Percentiles rank a stretch among this genome's conserved stretches.
phyloP scores from a whole-genome alignment of 2,888 invertebrate genomes.

The Pristionchus fissidentatus region DNA sequence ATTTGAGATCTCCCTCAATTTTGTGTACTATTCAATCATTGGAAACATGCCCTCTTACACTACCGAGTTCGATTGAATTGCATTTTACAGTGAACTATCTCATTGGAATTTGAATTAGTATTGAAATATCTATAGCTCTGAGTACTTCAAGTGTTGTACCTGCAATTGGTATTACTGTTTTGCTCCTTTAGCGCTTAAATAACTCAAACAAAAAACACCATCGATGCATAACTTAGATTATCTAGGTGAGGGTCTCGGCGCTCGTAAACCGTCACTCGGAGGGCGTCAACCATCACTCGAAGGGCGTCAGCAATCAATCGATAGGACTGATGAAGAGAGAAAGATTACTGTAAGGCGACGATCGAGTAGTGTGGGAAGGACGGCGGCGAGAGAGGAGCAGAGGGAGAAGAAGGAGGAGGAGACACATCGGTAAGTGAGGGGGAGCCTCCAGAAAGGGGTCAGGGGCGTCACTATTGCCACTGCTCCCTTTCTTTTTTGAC shows the following conservation, averaged over 20 bases:
- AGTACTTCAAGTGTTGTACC: too few species aligned
- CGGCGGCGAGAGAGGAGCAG: background rate
- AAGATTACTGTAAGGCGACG: conserved; percentile 17
- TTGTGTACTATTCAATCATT: background rate
- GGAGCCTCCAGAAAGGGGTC: too few species aligned
- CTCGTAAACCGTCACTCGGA: too few species aligned
- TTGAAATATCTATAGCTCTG: too few species aligned
- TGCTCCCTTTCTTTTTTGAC: background rate
- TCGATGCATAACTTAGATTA: background rate
- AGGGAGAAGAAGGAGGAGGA: conserved; percentile 28
- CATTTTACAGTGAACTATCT: too few species aligned
- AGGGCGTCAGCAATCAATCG: conserved; percentile 22
- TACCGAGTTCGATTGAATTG: too few species aligned
- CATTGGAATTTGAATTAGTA: too few species aligned
- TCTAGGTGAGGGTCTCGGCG: background rate
- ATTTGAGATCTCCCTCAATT: background rate
- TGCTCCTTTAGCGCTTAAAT: background rate
- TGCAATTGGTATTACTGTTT: too few species aligned
- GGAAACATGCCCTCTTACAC: background rate
- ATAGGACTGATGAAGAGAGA: conserved; percentile 11
- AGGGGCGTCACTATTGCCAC: too few species aligned
- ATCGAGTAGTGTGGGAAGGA: conserved; percentile 23
- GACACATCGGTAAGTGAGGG: background rate
- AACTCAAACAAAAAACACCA: background rate
- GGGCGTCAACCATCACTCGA: background rate